A percentile compares a stretch with the other conserved stretches of the same genome.
phyloP scores from a whole-genome alignment of 1,140 invertebrate genomes.

The Aphelinus atriplicis region DNA sequence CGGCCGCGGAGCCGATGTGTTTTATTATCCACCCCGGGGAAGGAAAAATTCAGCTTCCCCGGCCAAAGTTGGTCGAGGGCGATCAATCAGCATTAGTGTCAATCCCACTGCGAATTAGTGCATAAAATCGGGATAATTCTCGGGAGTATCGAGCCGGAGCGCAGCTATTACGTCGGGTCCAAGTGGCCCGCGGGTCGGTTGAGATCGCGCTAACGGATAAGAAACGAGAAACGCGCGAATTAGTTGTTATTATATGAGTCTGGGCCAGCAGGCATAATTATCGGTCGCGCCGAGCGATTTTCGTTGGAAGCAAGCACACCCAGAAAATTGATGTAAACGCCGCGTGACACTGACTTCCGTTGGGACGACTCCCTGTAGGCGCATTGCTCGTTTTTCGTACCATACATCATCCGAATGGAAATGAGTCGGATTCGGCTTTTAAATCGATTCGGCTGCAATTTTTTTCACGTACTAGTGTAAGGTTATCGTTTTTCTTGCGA shows the following conservation, averaged over 20 bases:
- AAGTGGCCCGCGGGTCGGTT: background rate
- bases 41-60: no score
- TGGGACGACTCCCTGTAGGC: no score
- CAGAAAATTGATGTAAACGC: background rate
- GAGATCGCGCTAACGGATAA: background rate
- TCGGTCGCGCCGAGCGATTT: background rate
- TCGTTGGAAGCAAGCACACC: background rate
- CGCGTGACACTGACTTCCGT: background rate
- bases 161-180: background rate
- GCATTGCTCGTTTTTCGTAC: no score
- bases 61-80: background rate
- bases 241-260: background rate
- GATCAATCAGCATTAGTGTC: constrained; percentile 30
- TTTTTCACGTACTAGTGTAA: no score
- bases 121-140: constrained; percentile 35
- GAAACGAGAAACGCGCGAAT: background rate
- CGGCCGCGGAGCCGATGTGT: no score
- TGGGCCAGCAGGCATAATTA: constrained; percentile 18
- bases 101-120: constrained; percentile 5
- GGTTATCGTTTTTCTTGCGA: no score
- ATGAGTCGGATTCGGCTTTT: no score
- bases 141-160: constrained; percentile 8
- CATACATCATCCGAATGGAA: no score
- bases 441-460: no score
- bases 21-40: no score